phyloP scores from a whole-genome alignment of 2,888 invertebrate species.

The Xanthia icteritia region DNA sequence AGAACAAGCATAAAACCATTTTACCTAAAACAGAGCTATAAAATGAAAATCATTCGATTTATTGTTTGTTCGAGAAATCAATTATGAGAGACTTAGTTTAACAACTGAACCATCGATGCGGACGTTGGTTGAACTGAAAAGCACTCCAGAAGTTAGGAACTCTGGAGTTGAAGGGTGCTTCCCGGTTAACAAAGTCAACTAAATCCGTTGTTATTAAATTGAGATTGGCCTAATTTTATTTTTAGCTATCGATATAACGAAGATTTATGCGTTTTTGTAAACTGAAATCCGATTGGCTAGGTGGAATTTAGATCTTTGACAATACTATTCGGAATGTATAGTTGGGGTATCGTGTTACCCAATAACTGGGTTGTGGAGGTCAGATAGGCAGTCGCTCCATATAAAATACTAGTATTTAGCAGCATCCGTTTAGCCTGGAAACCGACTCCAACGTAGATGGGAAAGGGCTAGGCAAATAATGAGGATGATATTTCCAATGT shows the following conservation, averaged over 20 bases:
- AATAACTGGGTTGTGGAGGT: neutral
- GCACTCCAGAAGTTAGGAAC: slow-evolving; percentile 47
- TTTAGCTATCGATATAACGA: slow-evolving; percentile 3
- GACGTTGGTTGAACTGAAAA: slow-evolving; percentile 42
- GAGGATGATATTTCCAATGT: too few species aligned
- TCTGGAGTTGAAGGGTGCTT: slow-evolving; percentile 28
- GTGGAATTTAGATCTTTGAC: neutral
- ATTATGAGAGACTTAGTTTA: slow-evolving; percentile 29
- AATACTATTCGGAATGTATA: neutral
- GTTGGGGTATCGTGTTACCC: neutral
- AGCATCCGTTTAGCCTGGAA: neutral
- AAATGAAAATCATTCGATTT: slow-evolving; percentile 19
- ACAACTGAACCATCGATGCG: slow-evolving; percentile 31
- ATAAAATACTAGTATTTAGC: neutral
- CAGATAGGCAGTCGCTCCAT: neutral
- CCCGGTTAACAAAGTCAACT: slow-evolving; percentile 29
- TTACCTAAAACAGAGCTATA: slow-evolving; percentile 21
- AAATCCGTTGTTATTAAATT: slow-evolving; percentile 25
- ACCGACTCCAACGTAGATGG: too few species aligned
- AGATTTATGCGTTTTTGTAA: neutral
- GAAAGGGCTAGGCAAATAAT: neutral
- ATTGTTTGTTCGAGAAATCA: slow-evolving; percentile 33
- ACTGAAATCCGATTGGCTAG: neutral
- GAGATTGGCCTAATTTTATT: slow-evolving; percentile 6
- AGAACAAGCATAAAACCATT: slow-evolving; percentile 2